Conservation (phyloP, 23 tunicate genomes). For the Corella eumyota region DNA sequence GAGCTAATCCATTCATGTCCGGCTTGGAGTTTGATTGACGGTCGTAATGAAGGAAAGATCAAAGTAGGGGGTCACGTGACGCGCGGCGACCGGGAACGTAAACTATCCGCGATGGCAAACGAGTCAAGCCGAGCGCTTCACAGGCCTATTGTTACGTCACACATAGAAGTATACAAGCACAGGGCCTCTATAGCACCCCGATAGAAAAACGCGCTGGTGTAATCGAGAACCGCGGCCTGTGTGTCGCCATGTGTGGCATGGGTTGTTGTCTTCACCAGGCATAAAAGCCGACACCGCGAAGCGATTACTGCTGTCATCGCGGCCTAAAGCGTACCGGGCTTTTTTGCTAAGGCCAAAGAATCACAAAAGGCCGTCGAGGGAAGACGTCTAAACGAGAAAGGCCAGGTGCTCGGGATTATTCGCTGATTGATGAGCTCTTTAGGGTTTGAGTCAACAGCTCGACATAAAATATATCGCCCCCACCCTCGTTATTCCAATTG, state of each 20-base stretch:
- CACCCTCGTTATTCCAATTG: too few relatives aligned
- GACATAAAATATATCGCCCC: too few relatives aligned
- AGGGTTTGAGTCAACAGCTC: too few relatives aligned
- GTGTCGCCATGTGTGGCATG: background rate
- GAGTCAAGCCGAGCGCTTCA: slow-evolving; percentile 8
- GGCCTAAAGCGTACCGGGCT: too few relatives aligned
- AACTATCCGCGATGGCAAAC: slow-evolving; percentile 4
- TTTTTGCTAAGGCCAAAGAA: too few relatives aligned
- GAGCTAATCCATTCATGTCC: too few relatives aligned
- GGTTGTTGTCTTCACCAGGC: background rate
- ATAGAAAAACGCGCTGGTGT: too few relatives aligned
- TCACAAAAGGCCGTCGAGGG: background rate
- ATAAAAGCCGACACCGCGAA: background rate
- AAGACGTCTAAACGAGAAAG: background rate
- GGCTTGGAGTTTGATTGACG: slow-evolving; percentile 6
- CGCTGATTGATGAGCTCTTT: slow-evolving; percentile 14
- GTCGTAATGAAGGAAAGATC: slow-evolving; percentile 16
- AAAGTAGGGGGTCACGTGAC: slow-evolving; percentile 5
- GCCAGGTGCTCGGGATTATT: slow-evolving; percentile 10
- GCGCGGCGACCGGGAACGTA: slow-evolving; percentile 10
- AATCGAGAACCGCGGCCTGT: too few relatives aligned
- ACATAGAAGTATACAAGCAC: background rate
- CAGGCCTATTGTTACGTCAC: slow-evolving; percentile 1
- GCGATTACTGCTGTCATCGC: background rate
- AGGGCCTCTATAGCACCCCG: background rate